A percentile compares a stretch with the other conserved stretches of the same genome.
Evolutionary conservation across 2,113 vertebrate species (phyloP).

Genomic region (Crotalus horridus): DNA sequence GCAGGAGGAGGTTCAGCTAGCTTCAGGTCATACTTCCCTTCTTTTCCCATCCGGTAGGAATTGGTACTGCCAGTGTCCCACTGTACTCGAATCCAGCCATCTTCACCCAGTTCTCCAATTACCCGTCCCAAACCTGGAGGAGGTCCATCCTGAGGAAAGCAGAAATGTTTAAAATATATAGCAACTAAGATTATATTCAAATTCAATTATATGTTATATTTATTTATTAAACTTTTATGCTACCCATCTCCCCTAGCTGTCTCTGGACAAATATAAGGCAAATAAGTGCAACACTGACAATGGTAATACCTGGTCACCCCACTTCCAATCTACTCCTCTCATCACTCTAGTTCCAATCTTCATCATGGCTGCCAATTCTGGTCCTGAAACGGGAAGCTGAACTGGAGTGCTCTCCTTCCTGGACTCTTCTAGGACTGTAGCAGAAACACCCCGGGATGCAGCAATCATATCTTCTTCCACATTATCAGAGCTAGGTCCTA

Average conservation of each 20-base stretch:
- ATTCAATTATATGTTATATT: neutral
- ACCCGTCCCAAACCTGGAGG: conserved; percentile 94
- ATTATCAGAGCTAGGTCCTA: conserved; percentile 90
- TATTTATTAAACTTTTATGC: neutral
- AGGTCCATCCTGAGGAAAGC: conserved; percentile 85
- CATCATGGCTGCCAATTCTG: conserved; percentile 97
- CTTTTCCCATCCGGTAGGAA: conserved; percentile 98
- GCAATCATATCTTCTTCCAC: conserved; percentile 82
- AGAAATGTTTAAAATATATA: neutral
- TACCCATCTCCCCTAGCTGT: neutral
- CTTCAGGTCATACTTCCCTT: conserved; percentile 96
- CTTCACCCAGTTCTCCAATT: conserved; percentile 95
- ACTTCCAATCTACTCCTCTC: conserved; percentile 98
- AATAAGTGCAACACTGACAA: neutral
- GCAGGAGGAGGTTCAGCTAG: conserved; percentile 85
- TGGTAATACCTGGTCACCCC: conserved; percentile 91
- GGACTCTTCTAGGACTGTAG: conserved; percentile 94
- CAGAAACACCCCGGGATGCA: conserved; percentile 82
- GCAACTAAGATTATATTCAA: neutral
- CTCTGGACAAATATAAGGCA: neutral
- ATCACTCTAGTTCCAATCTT: conserved; percentile 97
- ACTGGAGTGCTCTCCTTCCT: conserved; percentile 84
- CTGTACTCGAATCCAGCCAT: conserved; percentile 97
- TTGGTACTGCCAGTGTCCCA: conserved; percentile 99
- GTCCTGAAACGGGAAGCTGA: conserved; percentile 90